phyloP scores from a whole-genome alignment of 2,113 vertebrate species.

The Rhombomys opimus region DNA sequence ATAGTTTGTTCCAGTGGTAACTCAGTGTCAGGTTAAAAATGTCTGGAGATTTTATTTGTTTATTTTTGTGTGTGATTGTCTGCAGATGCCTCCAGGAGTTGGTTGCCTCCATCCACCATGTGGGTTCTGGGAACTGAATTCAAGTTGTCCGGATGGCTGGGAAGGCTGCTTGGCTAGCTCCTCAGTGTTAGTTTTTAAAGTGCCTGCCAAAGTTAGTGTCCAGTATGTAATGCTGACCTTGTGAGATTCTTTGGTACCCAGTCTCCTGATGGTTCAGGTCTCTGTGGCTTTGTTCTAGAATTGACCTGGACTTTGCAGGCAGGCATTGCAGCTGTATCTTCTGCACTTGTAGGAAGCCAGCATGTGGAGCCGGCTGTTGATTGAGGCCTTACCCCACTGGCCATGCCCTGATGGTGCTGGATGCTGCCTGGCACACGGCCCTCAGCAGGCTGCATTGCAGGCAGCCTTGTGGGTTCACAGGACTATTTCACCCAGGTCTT shows the following conservation, averaged over 20 bases:
- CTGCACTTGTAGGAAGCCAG: neutral
- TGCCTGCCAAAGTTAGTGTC: neutral
- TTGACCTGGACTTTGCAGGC: neutral
- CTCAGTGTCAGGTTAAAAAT: neutral
- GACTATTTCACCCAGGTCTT: too few relatives aligned
- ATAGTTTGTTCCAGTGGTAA: neutral
- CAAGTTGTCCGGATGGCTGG: neutral
- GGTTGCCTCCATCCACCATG: neutral
- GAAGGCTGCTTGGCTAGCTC: neutral
- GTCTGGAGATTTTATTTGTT: neutral
- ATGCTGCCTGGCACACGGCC: neutral
- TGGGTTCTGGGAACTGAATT: neutral
- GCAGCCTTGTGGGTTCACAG: neutral
- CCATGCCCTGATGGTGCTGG: accelerated
- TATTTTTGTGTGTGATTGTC: neutral
- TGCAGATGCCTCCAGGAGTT: neutral
- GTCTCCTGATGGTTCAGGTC: neutral
- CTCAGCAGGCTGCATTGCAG: neutral
- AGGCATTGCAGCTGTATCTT: neutral
- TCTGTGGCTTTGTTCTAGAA: neutral
- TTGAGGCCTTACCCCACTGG: accelerated
- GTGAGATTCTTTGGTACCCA: neutral
- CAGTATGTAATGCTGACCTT: accelerated
- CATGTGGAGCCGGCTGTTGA: neutral
- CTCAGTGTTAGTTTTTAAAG: neutral